Evolutionary conservation across 2,888 invertebrate genomes (phyloP), one percentile per base, ranked within the genome.

Genomic region (Pantelozetes paolii): DNA sequence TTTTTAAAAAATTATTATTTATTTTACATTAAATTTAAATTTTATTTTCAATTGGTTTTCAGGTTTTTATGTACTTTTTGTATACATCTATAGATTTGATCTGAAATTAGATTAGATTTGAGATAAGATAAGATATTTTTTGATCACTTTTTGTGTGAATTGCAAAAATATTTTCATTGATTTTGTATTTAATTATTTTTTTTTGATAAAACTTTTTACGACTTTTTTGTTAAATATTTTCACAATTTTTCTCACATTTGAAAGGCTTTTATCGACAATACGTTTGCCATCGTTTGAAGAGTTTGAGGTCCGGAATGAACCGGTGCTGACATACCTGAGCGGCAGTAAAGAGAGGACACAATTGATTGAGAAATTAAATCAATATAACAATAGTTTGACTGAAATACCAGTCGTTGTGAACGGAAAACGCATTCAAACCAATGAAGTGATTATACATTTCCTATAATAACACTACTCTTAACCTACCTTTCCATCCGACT

Each of bases 371-470:
- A 89, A 89, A 64, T 83, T 98, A 57, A 84, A 88, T 76, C 84
- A 87, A 76, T 87, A 88, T 77, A 84, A 88, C 15, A 82, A 84
- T 30, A 84, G 85, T 74, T 87, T 88, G 75, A 89, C 90, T 80
- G 96, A 98, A 78, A 88, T 98, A 76, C 98, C 99, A 11, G 90
- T 99, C 81, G 88, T 97, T n/a, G 93, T 99, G 81, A 98, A 96
- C n/a, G 90, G 90, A 78, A 87, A 97, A 82, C 89, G 89, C 81
- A 88, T 90, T 79, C 87, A 86, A 79, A 91, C 91, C 0, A 87
- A 89, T 75, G 72, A 76, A 57, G 86, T 73, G 26, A 18, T 54
- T 20, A 54, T 54, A n/a, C n/a, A n/a, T n/a, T n/a, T n/a, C n/a
- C n/a, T n/a, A n/a, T n/a, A n/a, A 23, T 54, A n/a, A 54, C 18